Conservation (phyloP, 2,888 invertebrate genomes). For the Pachydiplax longipennis region DNA sequence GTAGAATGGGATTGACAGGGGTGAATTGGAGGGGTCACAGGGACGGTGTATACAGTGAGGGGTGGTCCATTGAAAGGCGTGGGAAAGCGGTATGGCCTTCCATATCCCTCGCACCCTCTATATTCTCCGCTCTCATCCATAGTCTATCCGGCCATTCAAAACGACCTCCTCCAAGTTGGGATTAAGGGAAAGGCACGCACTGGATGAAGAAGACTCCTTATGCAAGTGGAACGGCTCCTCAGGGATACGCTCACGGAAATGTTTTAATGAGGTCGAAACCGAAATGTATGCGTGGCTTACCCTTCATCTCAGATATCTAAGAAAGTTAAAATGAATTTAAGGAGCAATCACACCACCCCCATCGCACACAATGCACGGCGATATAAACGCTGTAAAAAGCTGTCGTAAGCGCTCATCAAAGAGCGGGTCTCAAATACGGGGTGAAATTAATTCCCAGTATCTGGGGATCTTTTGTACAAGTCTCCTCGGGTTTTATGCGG, state of each 20-base stretch:
- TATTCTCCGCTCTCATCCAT: no score
- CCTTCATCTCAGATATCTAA: no score
- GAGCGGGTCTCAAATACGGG: background rate
- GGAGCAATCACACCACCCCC: no score
- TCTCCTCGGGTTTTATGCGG: background rate
- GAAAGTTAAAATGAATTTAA: no score
- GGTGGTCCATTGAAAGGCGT: background rate
- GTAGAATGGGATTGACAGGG: background rate
- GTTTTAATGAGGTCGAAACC: no score
- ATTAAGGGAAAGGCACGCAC: background rate
- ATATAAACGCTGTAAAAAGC: background rate
- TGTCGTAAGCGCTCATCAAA: background rate
- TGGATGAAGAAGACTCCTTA: background rate
- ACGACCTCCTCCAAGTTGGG: background rate
- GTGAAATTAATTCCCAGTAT: background rate
- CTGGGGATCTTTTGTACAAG: background rate
- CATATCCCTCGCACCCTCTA: background rate
- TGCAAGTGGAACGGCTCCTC: no score
- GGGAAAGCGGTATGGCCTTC: background rate
- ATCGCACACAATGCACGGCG: no score
- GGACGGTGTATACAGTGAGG: no score
- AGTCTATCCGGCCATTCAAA: background rate
- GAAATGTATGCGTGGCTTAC: no score
- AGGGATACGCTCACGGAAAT: no score
- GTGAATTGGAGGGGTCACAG: background rate